Conservation (phyloP, 1,140 invertebrate genomes). For the Oedothorax gibbosus region DNA sequence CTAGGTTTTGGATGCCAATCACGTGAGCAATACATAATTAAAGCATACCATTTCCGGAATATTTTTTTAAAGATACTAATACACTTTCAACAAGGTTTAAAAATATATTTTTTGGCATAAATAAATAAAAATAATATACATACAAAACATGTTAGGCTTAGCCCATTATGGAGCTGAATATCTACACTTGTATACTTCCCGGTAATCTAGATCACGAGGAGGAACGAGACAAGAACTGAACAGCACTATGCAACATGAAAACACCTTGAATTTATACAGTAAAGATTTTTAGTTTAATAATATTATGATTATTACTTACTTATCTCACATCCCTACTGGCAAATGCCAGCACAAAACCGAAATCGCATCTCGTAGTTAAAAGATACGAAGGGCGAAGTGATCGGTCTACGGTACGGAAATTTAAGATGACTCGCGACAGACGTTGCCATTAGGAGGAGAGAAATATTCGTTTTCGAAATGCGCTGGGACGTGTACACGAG, state of each 20-base stretch:
- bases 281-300: not conserved
- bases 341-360: constrained; percentile 37
- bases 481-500: constrained; percentile 9
- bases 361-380: constrained; percentile 48
- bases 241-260: not conserved
- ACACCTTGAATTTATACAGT: not conserved
- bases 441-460: constrained; percentile 41
- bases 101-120: constrained; percentile 1
- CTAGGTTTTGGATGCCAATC: constrained; percentile 28
- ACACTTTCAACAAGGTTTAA: not conserved
- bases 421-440: constrained; percentile 52
- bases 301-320: constrained; percentile 11
- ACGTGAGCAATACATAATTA: constrained; percentile 40
- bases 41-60: not conserved
- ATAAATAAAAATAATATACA: not conserved
- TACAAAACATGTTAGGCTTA: constrained; percentile 55
- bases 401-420: constrained; percentile 51
- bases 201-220: constrained; percentile 56
- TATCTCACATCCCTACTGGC: constrained; percentile 55
- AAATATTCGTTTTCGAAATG: constrained; percentile 10
- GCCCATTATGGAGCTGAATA: constrained; percentile 55
- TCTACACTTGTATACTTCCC: constrained; percentile 54
- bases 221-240: constrained; percentile 5
- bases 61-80: not conserved
- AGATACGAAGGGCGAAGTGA: constrained; percentile 48